Evolutionary conservation across 2,797 vertebrate species (phyloP).

Genomic region (Halcyon badia): DNA sequence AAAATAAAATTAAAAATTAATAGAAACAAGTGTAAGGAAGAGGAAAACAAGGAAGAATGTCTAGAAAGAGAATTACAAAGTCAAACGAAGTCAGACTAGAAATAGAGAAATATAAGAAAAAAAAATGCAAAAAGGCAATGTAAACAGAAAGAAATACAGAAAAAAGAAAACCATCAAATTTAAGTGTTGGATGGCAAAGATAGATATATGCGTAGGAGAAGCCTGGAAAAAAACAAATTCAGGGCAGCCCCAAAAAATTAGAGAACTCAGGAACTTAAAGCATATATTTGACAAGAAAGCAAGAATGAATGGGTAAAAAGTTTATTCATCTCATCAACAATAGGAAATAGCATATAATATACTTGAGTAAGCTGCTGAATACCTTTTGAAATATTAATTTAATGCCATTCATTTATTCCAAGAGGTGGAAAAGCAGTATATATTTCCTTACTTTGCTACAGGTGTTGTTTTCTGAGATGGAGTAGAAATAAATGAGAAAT

Average conservation of each 20-base stretch:
- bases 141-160: not conserved
- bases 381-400: not conserved
- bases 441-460: constrained; percentile 1
- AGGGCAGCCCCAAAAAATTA: not conserved
- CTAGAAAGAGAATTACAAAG: not conserved
- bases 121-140: not conserved
- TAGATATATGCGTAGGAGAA: not conserved
- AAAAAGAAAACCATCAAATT: not conserved
- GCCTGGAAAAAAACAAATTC: not conserved
- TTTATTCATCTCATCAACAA: not conserved
- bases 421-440: not conserved
- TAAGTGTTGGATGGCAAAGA: not conserved
- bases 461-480: not conserved
- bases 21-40: not conserved
- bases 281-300: not conserved
- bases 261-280: not conserved
- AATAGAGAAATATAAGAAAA: not conserved
- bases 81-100: not conserved
- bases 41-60: not conserved
- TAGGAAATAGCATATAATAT: not conserved
- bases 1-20: not conserved
- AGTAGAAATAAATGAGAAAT: not conserved
- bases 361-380: not conserved
- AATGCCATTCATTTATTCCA: not conserved
- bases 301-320: not conserved